These are phyloP conservation scores for Osmoderma eremita DNA, from an alignment of 2,888 invertebrate genomes.

Conservation along the genomic window DNA sequence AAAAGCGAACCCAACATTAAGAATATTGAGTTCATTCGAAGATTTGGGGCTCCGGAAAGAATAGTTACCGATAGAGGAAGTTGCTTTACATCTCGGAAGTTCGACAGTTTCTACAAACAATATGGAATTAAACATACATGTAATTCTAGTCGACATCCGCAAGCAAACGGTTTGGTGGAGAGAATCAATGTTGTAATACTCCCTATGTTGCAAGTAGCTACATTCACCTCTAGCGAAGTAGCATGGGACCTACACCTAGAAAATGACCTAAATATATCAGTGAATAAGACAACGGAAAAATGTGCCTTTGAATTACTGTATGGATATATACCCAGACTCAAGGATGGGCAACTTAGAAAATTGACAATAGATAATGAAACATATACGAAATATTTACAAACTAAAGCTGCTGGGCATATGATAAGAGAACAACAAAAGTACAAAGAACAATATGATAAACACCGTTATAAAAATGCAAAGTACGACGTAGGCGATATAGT, in stretches of 20 bases:
- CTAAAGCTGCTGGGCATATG: not conserved
- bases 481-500: constrained; percentile 38
- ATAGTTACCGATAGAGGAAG: no score
- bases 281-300: not conserved
- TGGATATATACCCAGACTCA: not conserved
- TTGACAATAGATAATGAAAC: not conserved
- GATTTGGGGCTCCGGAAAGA: not conserved
- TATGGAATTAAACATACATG: constrained; percentile 6
- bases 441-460: constrained; percentile 39
- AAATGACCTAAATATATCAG: not conserved
- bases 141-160: constrained; percentile 8
- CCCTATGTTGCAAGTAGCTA: not conserved
- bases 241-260: not conserved
- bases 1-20: constrained; percentile 1
- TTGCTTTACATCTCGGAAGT: no score
- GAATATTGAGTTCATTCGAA: not conserved
- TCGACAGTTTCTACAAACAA: not conserved
- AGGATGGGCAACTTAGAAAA: not conserved
- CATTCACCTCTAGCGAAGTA: no score
- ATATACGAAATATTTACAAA: not conserved
- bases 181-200: not conserved
- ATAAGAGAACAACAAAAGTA: constrained; percentile 27
- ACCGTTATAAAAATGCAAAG: constrained; percentile 32
- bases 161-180: constrained; percentile 22
- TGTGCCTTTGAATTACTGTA: not conserved